A percentile compares a stretch with the other conserved stretches of the same genome.
Evolutionary conservation across 2,888 invertebrate genomes (phyloP).

Genomic region (Cordilura impudica): DNA sequence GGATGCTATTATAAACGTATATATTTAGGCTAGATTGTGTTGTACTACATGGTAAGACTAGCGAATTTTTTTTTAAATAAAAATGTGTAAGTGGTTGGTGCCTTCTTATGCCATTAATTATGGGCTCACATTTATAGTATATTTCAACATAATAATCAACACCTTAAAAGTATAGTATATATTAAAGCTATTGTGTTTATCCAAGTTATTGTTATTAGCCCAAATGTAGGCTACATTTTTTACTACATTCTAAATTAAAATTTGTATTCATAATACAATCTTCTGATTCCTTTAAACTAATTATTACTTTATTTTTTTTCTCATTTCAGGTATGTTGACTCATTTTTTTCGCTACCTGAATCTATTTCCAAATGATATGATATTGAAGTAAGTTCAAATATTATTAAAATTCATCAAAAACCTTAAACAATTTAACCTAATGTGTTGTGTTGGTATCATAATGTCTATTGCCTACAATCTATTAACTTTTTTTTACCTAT

Average conservation of each 20-base stretch:
- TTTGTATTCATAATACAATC: not conserved
- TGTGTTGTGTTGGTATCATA: not conserved
- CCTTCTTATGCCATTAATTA: too few species aligned
- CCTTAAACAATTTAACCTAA: not conserved
- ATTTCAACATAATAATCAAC: too few species aligned
- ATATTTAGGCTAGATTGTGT: too few species aligned
- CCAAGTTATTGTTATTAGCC: too few species aligned
- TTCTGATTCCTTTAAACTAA: not conserved
- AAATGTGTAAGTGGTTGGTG: too few species aligned
- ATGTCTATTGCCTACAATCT: not conserved
- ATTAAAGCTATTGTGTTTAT: too few species aligned
- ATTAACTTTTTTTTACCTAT: not conserved
- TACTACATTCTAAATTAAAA: not conserved
- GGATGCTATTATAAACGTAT: too few species aligned
- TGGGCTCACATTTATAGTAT: too few species aligned
- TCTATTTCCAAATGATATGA: not conserved
- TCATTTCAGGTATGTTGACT: conserved; percentile 23
- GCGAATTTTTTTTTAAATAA: too few species aligned
- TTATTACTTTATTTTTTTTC: not conserved
- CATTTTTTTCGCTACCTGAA: not conserved
- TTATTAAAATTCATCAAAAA: not conserved
- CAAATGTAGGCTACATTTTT: conserved; percentile 21
- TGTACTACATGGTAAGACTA: too few species aligned
- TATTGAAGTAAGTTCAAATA: not conserved
- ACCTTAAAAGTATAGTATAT: too few species aligned